Evolutionary conservation across 2,113 vertebrate species (phyloP).

Genomic region (Carollia perspicillata): DNA sequence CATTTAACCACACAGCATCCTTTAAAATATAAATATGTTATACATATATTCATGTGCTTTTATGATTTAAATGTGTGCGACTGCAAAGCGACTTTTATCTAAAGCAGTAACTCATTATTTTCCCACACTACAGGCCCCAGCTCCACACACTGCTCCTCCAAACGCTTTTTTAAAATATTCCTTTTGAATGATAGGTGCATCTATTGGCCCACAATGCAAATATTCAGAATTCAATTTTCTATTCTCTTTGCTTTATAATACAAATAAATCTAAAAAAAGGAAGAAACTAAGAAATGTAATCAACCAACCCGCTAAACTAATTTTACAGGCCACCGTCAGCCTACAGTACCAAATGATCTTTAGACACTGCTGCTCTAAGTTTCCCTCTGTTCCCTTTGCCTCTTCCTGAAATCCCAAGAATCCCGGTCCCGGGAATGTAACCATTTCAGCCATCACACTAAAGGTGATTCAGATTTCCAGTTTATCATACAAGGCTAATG

Average conservation of each 20-base stretch:
- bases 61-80: constrained; percentile 37
- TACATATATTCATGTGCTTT: constrained; percentile 27
- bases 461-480: not conserved
- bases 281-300: not conserved
- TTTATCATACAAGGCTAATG: not conserved
- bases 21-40: constrained; percentile 27
- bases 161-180: not conserved
- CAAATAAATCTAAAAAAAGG: not conserved
- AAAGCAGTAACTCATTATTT: not conserved
- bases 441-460: not conserved
- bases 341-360: not conserved
- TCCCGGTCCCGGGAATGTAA: not conserved
- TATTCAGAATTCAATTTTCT: not conserved
- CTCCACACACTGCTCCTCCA: not conserved
- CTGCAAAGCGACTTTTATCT: constrained; percentile 33
- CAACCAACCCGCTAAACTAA: not conserved
- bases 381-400: not conserved
- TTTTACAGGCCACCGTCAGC: not conserved
- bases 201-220: not conserved
- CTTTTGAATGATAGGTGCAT: not conserved
- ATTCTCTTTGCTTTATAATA: not conserved
- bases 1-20: not conserved
- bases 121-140: not conserved
- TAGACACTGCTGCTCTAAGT: not conserved
- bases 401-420: not conserved